These are phyloP conservation scores for Ploceus nigricollis DNA, from an alignment of 2,113 vertebrate species.

Conservation along the genomic window DNA sequence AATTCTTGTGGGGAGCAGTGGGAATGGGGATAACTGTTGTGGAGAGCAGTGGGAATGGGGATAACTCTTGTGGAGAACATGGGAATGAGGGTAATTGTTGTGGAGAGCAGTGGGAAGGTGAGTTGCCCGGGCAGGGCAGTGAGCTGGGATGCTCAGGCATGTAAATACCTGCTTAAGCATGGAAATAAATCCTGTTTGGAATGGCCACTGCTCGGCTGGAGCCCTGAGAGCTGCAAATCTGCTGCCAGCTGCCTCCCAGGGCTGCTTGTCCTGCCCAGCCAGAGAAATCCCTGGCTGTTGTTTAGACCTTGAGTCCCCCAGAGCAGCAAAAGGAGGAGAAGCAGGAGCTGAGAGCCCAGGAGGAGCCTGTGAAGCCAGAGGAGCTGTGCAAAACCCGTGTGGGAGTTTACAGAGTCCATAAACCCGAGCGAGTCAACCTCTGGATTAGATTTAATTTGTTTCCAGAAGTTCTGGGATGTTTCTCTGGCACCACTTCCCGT, in stretches of 20 bases:
- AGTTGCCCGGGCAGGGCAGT: not conserved
- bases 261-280: not conserved
- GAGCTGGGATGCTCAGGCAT: not conserved
- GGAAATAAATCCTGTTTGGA: not conserved
- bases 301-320: rapidly evolving
- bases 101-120: not conserved
- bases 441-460: not conserved
- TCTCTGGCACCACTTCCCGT: not conserved
- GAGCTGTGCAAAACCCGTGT: not conserved
- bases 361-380: not conserved
- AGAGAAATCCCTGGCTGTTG: not conserved
- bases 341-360: not conserved
- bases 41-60: not conserved
- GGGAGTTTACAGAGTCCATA: not conserved
- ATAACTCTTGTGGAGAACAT: not conserved
- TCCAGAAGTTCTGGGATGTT: not conserved
- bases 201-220: not conserved
- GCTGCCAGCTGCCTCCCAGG: not conserved
- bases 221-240: not conserved
- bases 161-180: not conserved
- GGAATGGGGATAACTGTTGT: not conserved
- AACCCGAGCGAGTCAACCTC: not conserved
- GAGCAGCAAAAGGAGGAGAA: not conserved
- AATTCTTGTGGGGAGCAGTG: rapidly evolving
- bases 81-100: not conserved